phyloP scores from a whole-genome alignment of 2,888 invertebrate species.

The Drosophila algonquin region DNA sequence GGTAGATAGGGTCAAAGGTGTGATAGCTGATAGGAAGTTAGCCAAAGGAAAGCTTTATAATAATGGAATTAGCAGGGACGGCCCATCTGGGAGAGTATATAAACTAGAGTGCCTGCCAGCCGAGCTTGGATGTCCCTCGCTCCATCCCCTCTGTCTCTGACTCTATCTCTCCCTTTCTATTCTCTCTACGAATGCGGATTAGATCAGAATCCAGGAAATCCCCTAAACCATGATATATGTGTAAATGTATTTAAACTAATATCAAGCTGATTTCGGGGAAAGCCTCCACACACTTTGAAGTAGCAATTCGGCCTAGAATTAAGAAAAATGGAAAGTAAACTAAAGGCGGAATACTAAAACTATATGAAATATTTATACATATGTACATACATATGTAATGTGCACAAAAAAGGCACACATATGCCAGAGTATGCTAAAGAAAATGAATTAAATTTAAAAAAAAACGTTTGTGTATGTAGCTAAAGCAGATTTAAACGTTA shows the following conservation, averaged over 20 bases:
- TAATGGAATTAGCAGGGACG: slow-evolving; percentile 17
- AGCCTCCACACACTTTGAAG: slow-evolving; percentile 9
- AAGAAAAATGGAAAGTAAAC: slow-evolving; percentile 20
- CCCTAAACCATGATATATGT: slow-evolving; percentile 1
- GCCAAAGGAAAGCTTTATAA: slow-evolving; percentile 52
- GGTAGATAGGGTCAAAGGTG: slow-evolving; percentile 25
- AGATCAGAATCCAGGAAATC: neutral
- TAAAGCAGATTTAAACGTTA: slow-evolving; percentile 16
- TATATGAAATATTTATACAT: slow-evolving; percentile 3
- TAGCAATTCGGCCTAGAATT: slow-evolving; percentile 34
- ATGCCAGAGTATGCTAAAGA: neutral
- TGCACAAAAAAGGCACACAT: slow-evolving; percentile 9
- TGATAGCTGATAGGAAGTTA: slow-evolving; percentile 42
- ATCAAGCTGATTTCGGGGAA: slow-evolving; percentile 12
- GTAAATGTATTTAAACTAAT: slow-evolving; percentile 1
- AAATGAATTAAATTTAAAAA: neutral
- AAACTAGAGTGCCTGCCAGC: neutral
- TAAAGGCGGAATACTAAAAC: slow-evolving; percentile 7
- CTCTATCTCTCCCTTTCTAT: neutral
- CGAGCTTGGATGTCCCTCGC: slow-evolving; percentile 18
- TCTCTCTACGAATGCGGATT: no score
- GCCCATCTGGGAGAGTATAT: neutral
- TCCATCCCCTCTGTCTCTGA: neutral
- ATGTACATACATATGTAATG: neutral
- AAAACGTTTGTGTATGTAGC: neutral